Base-by-base conservation (phyloP, 2,888 invertebrate species). In the Choristoneura rosaceana region DNA sequence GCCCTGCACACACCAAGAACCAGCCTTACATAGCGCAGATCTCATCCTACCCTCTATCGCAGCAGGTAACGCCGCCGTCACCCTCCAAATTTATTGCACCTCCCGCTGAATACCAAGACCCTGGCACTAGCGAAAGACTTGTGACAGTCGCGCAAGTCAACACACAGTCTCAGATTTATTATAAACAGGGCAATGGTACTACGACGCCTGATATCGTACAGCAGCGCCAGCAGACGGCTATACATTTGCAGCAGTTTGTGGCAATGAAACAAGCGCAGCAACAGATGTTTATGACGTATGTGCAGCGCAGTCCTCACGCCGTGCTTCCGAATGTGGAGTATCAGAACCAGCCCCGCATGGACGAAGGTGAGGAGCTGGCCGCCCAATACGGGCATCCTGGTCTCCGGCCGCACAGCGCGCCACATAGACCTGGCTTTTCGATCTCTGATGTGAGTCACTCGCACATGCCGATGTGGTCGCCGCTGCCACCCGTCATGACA, bases 261-360 rank as follows among this genome's bases (percentile, higher is more conserved):
- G 94, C 94, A 0, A 94, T 94, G 94, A 94, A 94, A 74, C 94
- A 94, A 82, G 94, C 94, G 0, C 94, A 94, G 76, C 94, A 94
- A 74, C 93, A 94, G 74, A 92, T 94, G 93, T 92, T 90, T 71
- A 84, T 88, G 50, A 76, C 77, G 0, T 94, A 93, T 78, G 81
- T 93, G 52, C 94, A 94, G 77, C 82, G 93, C 76, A 88, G 90
- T 52, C 92, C 93, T 0, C 92, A 92, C 67, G 91, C 92, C 0
- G 91, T 92, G n/a, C 93, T 90, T 67, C 93, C 93, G 0, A 90
- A 88, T 71, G 85, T 90, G 9, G 92, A 91, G 50, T 92, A 87
- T 71, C 80, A 82, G 25, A 84, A 81, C 71, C 87, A 85, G 3
- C 79, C 81, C 61, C 85, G 91, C 70, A 82, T 89, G 80, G 91